Percentiles rank a stretch among this genome's conserved stretches.
Evolutionary conservation across 2,797 vertebrate species (phyloP).

Genomic region (Knipowitschia caucasica): DNA sequence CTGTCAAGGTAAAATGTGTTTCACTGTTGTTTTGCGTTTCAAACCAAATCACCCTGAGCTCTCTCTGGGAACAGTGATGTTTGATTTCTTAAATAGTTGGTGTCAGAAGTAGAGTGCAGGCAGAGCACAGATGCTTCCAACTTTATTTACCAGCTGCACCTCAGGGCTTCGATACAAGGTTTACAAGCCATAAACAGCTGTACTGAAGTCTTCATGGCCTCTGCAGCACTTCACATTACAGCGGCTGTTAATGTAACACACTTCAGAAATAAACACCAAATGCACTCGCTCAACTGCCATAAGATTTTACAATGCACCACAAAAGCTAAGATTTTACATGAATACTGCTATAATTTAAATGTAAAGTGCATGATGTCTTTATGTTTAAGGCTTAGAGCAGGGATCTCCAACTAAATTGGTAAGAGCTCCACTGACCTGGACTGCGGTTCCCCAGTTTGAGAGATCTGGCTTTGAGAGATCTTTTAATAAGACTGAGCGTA

Average conservation of each 20-base stretch:
- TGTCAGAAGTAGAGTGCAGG: conserved; percentile 14
- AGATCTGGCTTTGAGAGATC: too few species aligned
- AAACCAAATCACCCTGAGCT: conserved; percentile 13
- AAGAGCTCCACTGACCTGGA: too few species aligned
- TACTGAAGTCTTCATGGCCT: conserved; percentile 8
- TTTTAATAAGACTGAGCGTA: too few species aligned
- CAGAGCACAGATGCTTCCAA: background rate
- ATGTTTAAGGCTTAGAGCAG: too few species aligned
- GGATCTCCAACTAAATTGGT: too few species aligned
- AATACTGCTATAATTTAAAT: too few species aligned
- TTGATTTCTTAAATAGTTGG: conserved; percentile 17
- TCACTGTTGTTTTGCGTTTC: conserved; percentile 19
- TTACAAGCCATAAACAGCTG: conserved; percentile 8
- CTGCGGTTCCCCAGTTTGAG: too few species aligned
- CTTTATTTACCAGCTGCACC: conserved; percentile 20
- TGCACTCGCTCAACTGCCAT: background rate
- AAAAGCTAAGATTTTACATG: background rate
- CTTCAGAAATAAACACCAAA: background rate
- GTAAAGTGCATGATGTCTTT: too few species aligned
- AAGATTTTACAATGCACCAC: background rate
- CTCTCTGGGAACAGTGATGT: background rate
- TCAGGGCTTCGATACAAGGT: background rate
- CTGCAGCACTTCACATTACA: conserved; percentile 6
- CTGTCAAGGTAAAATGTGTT: conserved; percentile 36
- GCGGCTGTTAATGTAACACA: background rate